Conservation (phyloP, 2,888 invertebrate genomes). For the Argynnis bischoffii region DNA sequence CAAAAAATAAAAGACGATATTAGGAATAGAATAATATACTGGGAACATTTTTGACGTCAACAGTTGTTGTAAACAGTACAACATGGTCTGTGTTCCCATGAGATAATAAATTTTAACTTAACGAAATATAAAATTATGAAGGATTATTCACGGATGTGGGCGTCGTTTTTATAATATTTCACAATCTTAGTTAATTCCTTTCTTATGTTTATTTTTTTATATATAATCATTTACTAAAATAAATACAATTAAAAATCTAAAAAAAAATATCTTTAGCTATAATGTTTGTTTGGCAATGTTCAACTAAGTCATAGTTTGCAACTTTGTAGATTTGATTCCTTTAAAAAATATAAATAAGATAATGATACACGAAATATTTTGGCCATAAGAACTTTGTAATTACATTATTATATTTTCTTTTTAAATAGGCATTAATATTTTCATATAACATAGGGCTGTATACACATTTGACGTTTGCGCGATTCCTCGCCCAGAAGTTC, state of each 20-base stretch:
- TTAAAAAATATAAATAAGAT: no score
- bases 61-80: slow-evolving; percentile 24
- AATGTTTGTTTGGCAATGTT: no score
- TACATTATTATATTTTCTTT: neutral
- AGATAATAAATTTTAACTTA: slow-evolving; percentile 9
- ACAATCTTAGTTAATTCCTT: no score
- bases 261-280: no score
- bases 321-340: no score
- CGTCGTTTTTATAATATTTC: neutral
- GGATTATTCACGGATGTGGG: neutral
- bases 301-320: no score
- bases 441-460: slow-evolving; percentile 12
- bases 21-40: slow-evolving; percentile 1
- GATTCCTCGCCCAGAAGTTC: slow-evolving; percentile 26
- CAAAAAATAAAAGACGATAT: neutral
- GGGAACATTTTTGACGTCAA: slow-evolving; percentile 26
- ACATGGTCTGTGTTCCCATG: slow-evolving; percentile 24
- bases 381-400: neutral
- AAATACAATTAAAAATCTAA: no score
- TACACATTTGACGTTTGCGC: slow-evolving; percentile 29
- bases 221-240: no score
- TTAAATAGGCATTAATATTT: neutral
- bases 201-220: no score
- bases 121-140: slow-evolving; percentile 14
- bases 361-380: no score